A percentile compares a stretch with the other conserved stretches of the same genome.
phyloP scores from a whole-genome alignment of 2,888 invertebrate species.

The Drosophila longiperda region DNA sequence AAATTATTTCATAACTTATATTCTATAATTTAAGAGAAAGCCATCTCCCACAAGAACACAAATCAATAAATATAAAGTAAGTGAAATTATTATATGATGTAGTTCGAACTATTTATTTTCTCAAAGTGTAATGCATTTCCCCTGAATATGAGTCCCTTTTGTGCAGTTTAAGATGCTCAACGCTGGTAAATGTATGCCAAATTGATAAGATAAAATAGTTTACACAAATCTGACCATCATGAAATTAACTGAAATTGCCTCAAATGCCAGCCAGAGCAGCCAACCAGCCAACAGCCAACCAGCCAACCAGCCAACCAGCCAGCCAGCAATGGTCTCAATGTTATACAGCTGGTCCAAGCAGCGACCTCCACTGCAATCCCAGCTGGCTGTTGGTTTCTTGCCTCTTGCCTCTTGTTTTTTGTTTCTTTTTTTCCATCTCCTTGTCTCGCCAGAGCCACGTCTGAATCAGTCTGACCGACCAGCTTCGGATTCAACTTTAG shows the following conservation, averaged over 20 bases:
- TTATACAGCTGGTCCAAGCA: constrained; percentile 46
- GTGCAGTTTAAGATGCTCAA: not conserved
- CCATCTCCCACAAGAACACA: not conserved
- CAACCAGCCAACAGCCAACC: not conserved
- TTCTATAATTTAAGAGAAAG: not conserved
- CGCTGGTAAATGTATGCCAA: constrained; percentile 9
- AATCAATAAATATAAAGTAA: not conserved
- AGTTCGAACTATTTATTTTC: not conserved
- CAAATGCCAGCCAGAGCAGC: constrained; percentile 42
- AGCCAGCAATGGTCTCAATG: constrained; percentile 32
- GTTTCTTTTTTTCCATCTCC: not conserved
- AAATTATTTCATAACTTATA: not conserved
- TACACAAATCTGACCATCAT: constrained; percentile 40
- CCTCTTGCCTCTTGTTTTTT: constrained; percentile 3
- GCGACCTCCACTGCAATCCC: constrained; percentile 28
- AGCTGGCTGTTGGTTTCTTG: constrained; percentile 29
- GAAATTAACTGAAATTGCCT: constrained; percentile 59
- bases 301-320: constrained; percentile 2
- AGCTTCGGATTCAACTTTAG: constrained; percentile 21
- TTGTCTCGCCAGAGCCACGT: constrained; percentile 1
- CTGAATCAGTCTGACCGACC: constrained; percentile 3
- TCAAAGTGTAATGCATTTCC: not conserved
- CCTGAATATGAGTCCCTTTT: not conserved
- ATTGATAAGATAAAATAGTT: constrained; percentile 39
- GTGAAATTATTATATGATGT: not conserved